A percentile compares a stretch with the other conserved stretches of the same genome.
Evolutionary conservation across 2,888 invertebrate genomes (phyloP).

Genomic region (Machimus rusticus): DNA sequence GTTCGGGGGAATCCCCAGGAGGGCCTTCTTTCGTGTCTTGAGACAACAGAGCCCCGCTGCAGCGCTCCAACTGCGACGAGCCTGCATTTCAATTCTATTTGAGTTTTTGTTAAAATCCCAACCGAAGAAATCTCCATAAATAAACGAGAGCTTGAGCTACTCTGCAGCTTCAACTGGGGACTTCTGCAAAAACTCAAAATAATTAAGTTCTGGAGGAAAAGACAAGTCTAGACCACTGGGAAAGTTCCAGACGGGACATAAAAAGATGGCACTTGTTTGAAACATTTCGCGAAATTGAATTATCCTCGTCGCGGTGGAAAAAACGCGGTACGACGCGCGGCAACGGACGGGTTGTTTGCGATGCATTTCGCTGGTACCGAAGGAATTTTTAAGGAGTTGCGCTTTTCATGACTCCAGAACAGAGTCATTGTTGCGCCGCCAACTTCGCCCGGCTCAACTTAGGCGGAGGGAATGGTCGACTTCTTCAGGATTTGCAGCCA

Average conservation of each 20-base stretch:
- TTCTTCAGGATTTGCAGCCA: neutral
- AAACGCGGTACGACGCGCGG: neutral
- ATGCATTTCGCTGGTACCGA: neutral
- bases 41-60: neutral
- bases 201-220: slow-evolving; percentile 11
- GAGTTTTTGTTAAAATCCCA: slow-evolving; percentile 18
- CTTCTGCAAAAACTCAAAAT: slow-evolving; percentile 9
- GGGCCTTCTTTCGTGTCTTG: neutral
- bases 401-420: neutral
- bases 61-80: neutral
- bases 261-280: slow-evolving; percentile 11
- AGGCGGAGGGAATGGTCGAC: neutral
- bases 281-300: slow-evolving; percentile 16
- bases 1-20: neutral
- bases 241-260: neutral
- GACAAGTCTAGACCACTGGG: neutral
- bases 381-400: neutral
- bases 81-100: slow-evolving; percentile 23
- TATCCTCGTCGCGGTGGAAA: neutral
- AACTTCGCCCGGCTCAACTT: neutral
- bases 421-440: neutral
- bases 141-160: neutral
- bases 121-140: slow-evolving; percentile 23
- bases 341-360: neutral
- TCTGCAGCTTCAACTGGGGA: neutral